Percentiles rank a stretch among this genome's conserved stretches.
phyloP scores from a whole-genome alignment of 2,888 invertebrate species.

The Dioctria rufipes region DNA sequence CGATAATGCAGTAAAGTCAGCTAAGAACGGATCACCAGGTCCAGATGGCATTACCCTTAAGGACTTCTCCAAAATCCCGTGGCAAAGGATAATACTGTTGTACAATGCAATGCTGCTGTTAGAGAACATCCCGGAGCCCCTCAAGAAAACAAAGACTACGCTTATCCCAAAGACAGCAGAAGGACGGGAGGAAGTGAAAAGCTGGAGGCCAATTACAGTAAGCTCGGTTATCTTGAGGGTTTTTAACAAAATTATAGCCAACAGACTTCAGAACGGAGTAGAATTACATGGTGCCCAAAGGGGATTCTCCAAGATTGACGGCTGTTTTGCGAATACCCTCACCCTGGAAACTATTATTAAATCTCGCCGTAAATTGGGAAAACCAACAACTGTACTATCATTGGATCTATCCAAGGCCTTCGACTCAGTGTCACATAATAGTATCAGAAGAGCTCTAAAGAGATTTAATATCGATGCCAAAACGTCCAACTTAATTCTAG shows the following conservation, averaged over 20 bases:
- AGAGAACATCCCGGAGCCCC: not conserved
- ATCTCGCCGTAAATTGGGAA: not conserved
- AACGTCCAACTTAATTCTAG: not conserved
- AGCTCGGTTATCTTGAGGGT: not conserved
- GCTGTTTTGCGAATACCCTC: not conserved
- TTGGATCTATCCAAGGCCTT: not conserved
- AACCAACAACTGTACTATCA: not conserved
- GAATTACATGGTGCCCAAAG: not conserved
- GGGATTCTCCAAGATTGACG: constrained; percentile 1
- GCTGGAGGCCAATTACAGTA: constrained; percentile 12
- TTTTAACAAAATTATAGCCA: not conserved
- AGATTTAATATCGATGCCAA: not conserved
- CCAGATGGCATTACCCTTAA: not conserved
- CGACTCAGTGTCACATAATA: not conserved
- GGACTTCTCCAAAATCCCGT: not conserved
- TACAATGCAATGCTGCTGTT: not conserved
- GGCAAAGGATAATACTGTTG: not conserved
- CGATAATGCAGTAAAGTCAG: not conserved
- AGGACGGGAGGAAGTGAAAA: not conserved
- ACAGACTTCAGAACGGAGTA: not conserved
- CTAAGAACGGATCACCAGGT: not conserved
- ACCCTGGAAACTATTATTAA: not conserved
- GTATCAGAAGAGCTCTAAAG: not conserved
- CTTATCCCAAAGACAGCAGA: not conserved
- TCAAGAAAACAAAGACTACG: not conserved